Base-by-base conservation (phyloP, 2,113 vertebrate genomes). In the Thunnus thynnus region DNA sequence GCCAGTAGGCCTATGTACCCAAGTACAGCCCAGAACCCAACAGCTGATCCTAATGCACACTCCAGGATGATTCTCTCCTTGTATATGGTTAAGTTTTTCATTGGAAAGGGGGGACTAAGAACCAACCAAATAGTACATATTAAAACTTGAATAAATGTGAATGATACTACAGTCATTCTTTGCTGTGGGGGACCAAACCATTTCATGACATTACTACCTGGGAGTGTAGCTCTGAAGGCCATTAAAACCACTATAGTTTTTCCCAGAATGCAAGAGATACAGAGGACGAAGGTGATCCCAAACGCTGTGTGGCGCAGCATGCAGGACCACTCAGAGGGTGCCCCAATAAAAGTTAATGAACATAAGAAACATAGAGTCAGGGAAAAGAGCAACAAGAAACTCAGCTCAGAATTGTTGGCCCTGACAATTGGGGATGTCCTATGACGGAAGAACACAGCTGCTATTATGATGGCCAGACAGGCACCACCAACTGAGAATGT, bases 51-150 rank as follows among this genome's bases (percentile, higher is more conserved):
- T 9, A 94, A 63, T 18, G 88, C 80, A 88, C 93, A 94, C 78
- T 94, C 93, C 36, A 93, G 47, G 73, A 94, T 91, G 3, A 95
- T 92, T 51, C 66, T 93, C n/a, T 94, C 88, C 16, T 92, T 93
- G 64, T 89, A 92, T 7, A 52, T 64, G 2, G 61, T 86, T 2
- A 91, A 47, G 69, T 94, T 94, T 79, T 88, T 92, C 3, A 83
- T 77, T 13, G 93, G 92, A 47, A 93, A 93, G 8, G 94, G 94
- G n/a, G 94, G 94, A 1, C 75, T 92, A 13, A 88, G 10, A 25
- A 76, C 80, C 20, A 94, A 70, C 94, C 94, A 95, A 48, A 93
- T 32, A 1, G 76, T 89, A 60, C 93, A 94, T 27, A 94, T 94
- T 54, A 93, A 20, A 4, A 87, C 86, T 44, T 94, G 93, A 60